Base-by-base conservation (phyloP, 2,797 vertebrate species). In the Cirrhinus mrigala region DNA sequence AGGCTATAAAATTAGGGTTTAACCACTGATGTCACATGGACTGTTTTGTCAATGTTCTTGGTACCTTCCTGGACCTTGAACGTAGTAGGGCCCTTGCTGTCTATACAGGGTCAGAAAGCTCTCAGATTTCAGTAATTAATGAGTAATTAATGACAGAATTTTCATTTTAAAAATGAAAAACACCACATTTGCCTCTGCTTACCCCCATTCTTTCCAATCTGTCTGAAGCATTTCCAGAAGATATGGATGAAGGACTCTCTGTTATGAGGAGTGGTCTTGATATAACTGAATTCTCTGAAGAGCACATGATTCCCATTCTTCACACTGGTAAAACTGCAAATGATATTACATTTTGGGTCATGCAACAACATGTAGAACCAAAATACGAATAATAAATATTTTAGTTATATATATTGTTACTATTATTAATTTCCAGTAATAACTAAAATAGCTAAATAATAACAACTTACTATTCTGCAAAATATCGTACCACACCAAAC, bases 221-320 rank as follows among this genome's bases (percentile, higher is more conserved):
- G 97, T 89, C 98, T 94, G 94, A 97, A 99, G 90, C 98, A 97
- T 75, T 96, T 97, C 98, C 98, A 99, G 94, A 99, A 97, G 82
- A 97, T 96, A 75, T 96, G 95, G 89, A 99, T 95, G 91, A 99
- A 99, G 27, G 98, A 98, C 0, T 93, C 94, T 87, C 97, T 94
- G 87, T 99, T 99, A 81, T 98, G 97, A 56, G 97, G 95, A 1
- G 98, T 99, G 52, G 96, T 97, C 90, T 94, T 96, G 87, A 99
- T 94, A 93, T 98, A 99, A 94, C 87, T 96, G 90, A 97, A 98
- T 87, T 99, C 98, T 76, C 98, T 96, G 93, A 99, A 99, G 87
- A 99, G 96, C 91, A 99, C 90, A 83, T 99, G 98, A 89, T 97
- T 99, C 89, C 98, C 96, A 90, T 97, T 97, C 91, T 96, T 96